A percentile compares a stretch with the other conserved stretches of the same genome.
These are phyloP conservation scores for Calosoma granatense DNA, from an alignment of 1,140 invertebrate species.

Conservation along the genomic window DNA sequence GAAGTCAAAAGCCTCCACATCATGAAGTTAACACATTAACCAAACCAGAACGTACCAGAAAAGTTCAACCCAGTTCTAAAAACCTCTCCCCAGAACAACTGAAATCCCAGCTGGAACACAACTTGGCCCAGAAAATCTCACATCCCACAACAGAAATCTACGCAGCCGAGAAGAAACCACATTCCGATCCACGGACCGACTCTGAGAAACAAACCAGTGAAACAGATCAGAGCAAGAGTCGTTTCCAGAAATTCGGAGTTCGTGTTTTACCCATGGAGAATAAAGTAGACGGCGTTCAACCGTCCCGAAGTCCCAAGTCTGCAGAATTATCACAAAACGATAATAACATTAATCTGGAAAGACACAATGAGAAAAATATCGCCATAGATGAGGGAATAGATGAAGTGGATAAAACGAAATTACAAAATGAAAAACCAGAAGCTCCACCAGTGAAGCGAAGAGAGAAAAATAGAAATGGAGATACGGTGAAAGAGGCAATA, in stretches of 20 bases:
- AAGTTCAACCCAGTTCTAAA: conserved; percentile 15
- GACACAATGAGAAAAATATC: conserved; percentile 27
- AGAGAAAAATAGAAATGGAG: conserved; percentile 30
- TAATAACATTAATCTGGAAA: conserved; percentile 35
- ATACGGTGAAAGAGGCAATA: conserved; percentile 30
- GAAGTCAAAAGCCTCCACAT: conserved; percentile 25
- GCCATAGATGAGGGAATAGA: conserved; percentile 35
- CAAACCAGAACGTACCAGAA: conserved; percentile 9
- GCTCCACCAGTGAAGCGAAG: conserved; percentile 24
- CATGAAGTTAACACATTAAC: conserved; percentile 14
- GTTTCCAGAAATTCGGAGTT: conserved; percentile 57
- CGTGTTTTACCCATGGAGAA: conserved; percentile 48
- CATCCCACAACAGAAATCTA: conserved; percentile 33
- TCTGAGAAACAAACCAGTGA: conserved; percentile 33
- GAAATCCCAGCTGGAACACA: conserved; percentile 39
- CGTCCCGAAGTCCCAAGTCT: conserved; percentile 29
- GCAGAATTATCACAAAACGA: conserved; percentile 29
- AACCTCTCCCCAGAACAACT: conserved; percentile 23
- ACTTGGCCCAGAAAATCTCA: conserved; percentile 10
- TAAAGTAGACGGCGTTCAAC: conserved; percentile 29
- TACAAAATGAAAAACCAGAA: conserved; percentile 11
- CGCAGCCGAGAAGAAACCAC: not conserved
- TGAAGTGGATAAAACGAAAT: conserved; percentile 36
- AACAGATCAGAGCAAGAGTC: conserved; percentile 35
- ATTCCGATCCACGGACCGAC: not conserved